phyloP scores from a whole-genome alignment of 1,140 invertebrate genomes.

The Hypsibius dujardini region DNA sequence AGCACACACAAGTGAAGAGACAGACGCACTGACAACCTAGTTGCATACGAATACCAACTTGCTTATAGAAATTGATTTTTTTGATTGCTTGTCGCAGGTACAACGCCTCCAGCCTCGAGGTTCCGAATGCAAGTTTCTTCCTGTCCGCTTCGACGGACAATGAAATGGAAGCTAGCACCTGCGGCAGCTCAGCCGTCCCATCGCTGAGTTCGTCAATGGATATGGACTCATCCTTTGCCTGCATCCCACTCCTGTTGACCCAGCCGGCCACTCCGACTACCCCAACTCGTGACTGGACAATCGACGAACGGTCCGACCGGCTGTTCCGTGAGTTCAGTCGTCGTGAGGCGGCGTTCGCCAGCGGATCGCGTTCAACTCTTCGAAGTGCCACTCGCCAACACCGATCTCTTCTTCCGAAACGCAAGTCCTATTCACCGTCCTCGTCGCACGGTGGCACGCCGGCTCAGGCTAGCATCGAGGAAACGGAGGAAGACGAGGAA shows the following conservation, averaged over 20 bases:
- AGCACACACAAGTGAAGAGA: too few relatives aligned
- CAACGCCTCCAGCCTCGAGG: too few relatives aligned
- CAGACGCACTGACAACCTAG: too few relatives aligned
- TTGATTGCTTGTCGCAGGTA: too few relatives aligned
- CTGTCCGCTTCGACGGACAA: neutral
- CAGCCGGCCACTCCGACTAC: conserved; percentile 10
- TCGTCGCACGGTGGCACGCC: conserved; percentile 15
- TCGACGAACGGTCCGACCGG: conserved; percentile 15
- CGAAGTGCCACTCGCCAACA: neutral
- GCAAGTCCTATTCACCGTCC: neutral
- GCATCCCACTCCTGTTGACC: neutral
- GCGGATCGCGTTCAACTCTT: neutral
- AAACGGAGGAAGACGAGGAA: neutral
- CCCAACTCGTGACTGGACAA: neutral
- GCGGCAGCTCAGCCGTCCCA: neutral
- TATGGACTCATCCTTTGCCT: too few relatives aligned
- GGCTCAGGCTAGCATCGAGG: conserved; percentile 9
- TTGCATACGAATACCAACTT: too few relatives aligned
- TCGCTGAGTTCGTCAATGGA: too few relatives aligned
- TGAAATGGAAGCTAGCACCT: neutral
- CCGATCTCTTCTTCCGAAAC: neutral
- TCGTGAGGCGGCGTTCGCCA: neutral
- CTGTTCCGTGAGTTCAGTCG: conserved; percentile 11
- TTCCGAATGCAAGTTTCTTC: too few relatives aligned
- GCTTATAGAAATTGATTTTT: too few relatives aligned